These are phyloP conservation scores for Apis florea DNA, from an alignment of 1,140 invertebrate species.

Conservation along the genomic window DNA sequence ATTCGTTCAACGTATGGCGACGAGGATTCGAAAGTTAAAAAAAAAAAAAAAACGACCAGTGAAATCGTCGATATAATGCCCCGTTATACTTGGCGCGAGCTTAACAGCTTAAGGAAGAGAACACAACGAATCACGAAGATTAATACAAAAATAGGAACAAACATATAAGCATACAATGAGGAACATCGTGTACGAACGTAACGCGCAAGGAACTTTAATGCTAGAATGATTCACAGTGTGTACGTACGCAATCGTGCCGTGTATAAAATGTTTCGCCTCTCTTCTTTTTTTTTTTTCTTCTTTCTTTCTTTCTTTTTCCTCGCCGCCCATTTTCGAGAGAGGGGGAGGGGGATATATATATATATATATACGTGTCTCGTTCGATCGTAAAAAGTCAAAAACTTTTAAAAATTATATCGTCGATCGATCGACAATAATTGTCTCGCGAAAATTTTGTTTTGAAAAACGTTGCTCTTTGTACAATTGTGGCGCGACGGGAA, in stretches of 20 bases:
- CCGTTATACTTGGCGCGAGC: slow-evolving; percentile 50
- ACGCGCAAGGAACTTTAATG: slow-evolving; percentile 74
- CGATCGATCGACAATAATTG: slow-evolving; percentile 27
- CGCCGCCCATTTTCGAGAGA: not conserved
- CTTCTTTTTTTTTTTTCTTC: not conserved
- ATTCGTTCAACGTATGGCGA: not conserved
- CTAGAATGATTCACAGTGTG: slow-evolving; percentile 64
- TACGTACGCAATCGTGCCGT: slow-evolving; percentile 29
- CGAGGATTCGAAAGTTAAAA: not conserved
- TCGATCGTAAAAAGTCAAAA: slow-evolving; percentile 6
- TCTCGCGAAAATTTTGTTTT: not conserved
- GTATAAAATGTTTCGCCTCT: not conserved
- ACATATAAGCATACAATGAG: slow-evolving; percentile 69
- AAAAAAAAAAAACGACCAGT: slow-evolving; percentile 1
- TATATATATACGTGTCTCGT: slow-evolving; percentile 22
- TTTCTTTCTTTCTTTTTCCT: not conserved
- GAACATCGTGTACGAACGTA: slow-evolving; percentile 74
- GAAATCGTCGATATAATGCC: slow-evolving; percentile 63
- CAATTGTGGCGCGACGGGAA: not conserved
- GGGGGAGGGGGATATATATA: not conserved
- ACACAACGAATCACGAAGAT: slow-evolving; percentile 60
- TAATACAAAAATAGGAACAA: slow-evolving; percentile 78
- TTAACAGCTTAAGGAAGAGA: slow-evolving; percentile 52
- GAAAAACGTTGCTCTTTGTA: not conserved
- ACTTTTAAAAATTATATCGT: slow-evolving; percentile 20